phyloP scores from a whole-genome alignment of 2,113 vertebrate species.

The Anas platyrhynchos region DNA sequence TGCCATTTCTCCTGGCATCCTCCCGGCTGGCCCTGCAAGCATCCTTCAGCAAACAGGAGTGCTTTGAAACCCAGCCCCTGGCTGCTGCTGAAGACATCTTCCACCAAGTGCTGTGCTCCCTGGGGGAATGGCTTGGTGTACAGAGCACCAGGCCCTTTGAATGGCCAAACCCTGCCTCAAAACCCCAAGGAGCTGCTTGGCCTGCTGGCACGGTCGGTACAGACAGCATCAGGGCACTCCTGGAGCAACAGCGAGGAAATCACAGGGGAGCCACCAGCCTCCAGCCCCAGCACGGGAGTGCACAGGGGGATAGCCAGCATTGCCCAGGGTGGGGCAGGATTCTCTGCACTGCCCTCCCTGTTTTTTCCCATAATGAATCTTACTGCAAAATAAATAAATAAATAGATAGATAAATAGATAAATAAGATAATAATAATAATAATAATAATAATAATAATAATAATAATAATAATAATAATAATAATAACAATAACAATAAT shows the following conservation, averaged over 20 bases:
- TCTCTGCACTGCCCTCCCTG: not conserved
- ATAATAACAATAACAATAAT: too few relatives aligned
- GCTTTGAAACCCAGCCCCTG: not conserved
- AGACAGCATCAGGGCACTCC: accelerated
- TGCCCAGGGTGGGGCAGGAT: not conserved
- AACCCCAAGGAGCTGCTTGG: not conserved
- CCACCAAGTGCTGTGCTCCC: not conserved
- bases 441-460: too few relatives aligned
- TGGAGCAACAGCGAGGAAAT: not conserved
- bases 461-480: too few relatives aligned
- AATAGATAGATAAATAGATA: too few relatives aligned
- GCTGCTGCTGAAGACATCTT: not conserved
- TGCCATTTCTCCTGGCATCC: not conserved
- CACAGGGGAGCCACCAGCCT: too few relatives aligned
- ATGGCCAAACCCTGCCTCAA: not conserved
- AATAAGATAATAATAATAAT: not conserved
- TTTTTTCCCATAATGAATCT: not conserved
- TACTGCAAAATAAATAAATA: too few relatives aligned
- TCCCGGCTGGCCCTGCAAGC: not conserved
- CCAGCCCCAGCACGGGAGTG: accelerated
- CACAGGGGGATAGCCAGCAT: accelerated
- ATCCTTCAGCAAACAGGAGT: not conserved
- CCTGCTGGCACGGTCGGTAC: not conserved
- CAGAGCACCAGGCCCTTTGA: not conserved
- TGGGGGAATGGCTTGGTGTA: accelerated